These are phyloP conservation scores for Gobio gobio DNA, from an alignment of 2,113 vertebrate species.

Conservation along the genomic window DNA sequence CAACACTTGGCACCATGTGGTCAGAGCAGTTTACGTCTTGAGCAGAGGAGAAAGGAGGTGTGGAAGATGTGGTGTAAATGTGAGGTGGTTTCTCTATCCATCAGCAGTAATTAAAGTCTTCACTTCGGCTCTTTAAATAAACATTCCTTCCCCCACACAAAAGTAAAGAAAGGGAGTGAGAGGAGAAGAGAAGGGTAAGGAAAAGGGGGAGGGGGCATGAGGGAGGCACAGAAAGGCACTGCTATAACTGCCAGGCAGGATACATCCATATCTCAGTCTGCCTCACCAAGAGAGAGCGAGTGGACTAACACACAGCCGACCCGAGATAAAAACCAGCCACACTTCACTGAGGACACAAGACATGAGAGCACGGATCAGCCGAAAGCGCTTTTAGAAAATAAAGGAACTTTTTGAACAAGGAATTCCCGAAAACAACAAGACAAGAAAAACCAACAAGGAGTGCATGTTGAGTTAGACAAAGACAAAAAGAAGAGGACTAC, in stretches of 20 bases:
- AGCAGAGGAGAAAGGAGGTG: not conserved
- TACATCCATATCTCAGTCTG: conserved; percentile 43
- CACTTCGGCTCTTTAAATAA: conserved; percentile 55
- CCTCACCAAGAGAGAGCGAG: not conserved
- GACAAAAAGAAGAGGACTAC: conserved; percentile 56
- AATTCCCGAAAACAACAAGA: not conserved
- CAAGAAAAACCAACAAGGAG: not conserved
- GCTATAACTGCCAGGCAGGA: conserved; percentile 40
- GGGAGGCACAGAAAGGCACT: conserved; percentile 64
- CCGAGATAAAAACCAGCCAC: not conserved
- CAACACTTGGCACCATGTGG: not conserved
- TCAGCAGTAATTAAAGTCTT: conserved; percentile 37
- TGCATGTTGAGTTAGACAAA: conserved; percentile 37
- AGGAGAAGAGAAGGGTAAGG: conserved; percentile 46
- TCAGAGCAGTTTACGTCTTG: not conserved
- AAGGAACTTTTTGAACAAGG: not conserved
- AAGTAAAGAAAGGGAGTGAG: conserved; percentile 64
- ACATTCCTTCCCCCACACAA: conserved; percentile 53
- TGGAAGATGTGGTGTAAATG: conserved; percentile 12
- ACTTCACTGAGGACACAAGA: not conserved
- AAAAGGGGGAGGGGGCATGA: conserved; percentile 51
- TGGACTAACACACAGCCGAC: not conserved
- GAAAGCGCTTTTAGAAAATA: not conserved
- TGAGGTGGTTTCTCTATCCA: conserved; percentile 20
- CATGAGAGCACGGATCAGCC: not conserved